Evolutionary conservation across 1,140 invertebrate genomes (phyloP).

Genomic region (Prorops nasuta): DNA sequence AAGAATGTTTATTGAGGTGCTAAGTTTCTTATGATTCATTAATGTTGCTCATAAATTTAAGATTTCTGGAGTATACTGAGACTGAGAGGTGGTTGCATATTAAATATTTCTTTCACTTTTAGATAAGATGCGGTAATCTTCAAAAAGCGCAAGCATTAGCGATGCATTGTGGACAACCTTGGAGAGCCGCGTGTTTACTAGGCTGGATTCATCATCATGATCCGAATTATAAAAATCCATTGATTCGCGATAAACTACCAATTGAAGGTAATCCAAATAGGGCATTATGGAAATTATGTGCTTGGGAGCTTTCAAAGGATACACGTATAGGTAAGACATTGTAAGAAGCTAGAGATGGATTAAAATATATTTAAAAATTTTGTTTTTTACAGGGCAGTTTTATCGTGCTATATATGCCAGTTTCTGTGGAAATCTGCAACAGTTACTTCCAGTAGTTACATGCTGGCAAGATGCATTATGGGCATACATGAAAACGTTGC

Average conservation of each 20-base stretch:
- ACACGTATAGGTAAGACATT: conserved; percentile 43
- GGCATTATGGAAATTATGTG: conserved; percentile 88
- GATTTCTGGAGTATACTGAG: too few relatives aligned
- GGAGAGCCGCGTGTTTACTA: conserved; percentile 85
- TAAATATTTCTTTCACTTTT: conserved; percentile 45
- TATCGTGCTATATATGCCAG: conserved; percentile 72
- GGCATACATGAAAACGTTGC: conserved; percentile 80
- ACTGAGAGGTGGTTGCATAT: too few relatives aligned
- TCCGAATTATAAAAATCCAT: conserved; percentile 65
- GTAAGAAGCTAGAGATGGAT: too few relatives aligned
- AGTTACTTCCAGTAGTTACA: conserved; percentile 70
- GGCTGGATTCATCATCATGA: conserved; percentile 86
- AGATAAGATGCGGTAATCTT: conserved; percentile 81
- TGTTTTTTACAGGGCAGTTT: conserved; percentile 55
- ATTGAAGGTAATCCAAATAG: conserved; percentile 83
- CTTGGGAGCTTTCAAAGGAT: conserved; percentile 71
- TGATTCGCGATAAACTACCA: conserved; percentile 57
- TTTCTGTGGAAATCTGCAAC: conserved; percentile 80
- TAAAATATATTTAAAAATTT: background rate
- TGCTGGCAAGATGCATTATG: conserved; percentile 90
- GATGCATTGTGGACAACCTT: conserved; percentile 81
- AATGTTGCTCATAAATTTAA: too few relatives aligned
- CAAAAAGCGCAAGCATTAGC: conserved; percentile 82
- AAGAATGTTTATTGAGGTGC: conserved; percentile 53
- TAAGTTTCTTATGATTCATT: too few relatives aligned